These are phyloP conservation scores for Plagiodera versicolora DNA, from an alignment of 2,888 invertebrate species.

Conservation along the genomic window DNA sequence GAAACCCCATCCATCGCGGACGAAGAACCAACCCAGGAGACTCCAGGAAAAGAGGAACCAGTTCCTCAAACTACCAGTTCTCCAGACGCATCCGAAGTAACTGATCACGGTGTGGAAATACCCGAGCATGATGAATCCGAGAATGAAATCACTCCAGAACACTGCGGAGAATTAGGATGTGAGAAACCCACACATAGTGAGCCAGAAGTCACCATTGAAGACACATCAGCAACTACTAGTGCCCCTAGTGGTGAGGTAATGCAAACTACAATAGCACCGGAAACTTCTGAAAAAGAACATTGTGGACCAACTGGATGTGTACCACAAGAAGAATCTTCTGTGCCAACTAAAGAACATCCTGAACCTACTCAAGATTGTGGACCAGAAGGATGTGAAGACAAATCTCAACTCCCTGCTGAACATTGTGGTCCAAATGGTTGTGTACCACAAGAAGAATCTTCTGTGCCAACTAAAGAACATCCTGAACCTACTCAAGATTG, in stretches of 20 bases:
- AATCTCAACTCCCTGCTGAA: no score
- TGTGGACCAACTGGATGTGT: constrained; percentile 6
- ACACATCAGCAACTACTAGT: neutral
- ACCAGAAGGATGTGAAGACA: no score
- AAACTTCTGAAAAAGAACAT: neutral
- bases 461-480: constrained; percentile 9
- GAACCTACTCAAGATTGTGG: no score
- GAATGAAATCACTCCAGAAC: constrained; percentile 17
- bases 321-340: neutral
- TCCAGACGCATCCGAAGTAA: constrained; percentile 15
- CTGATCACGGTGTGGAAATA: neutral
- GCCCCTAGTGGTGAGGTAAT: neutral
- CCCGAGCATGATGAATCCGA: constrained; percentile 23
- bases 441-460: no score
- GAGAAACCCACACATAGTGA: neutral
- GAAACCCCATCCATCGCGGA: no score
- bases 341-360: neutral
- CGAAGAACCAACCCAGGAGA: constrained; percentile 2
- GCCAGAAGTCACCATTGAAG: neutral
- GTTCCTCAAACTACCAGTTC: constrained; percentile 17
- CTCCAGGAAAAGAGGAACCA: constrained; percentile 7
- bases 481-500: no score
- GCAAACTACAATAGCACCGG: neutral
- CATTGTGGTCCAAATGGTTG: no score
- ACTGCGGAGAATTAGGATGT: constrained; percentile 7